Evolutionary conservation across 2,888 invertebrate genomes (phyloP), one percentile per base, ranked within the genome.

Genomic region (Melinaea marsaeus): DNA sequence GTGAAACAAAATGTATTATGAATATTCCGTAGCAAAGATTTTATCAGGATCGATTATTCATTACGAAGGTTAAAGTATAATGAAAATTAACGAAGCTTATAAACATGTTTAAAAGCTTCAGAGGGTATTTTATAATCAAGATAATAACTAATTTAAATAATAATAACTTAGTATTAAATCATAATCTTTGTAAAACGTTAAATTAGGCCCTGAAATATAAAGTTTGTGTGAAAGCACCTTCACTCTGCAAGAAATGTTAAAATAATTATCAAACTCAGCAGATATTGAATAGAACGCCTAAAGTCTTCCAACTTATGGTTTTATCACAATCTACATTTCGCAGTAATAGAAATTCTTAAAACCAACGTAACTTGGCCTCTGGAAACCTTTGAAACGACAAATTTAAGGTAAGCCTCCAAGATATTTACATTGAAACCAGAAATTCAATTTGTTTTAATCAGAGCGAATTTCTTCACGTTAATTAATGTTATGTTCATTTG

Each of bases 261-360:
- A 51, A 51, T 51, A 51, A 51, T 51, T 51, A 32, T 51, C 51
- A 51, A 51, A 51, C 51, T 51, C 51, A 51, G 51, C 51, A 51
- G 32, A 11, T 51, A 22, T 51, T 32, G 51, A 51, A 51, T 51
- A 51, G 51, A 51, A 51, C 4, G n/a, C 51, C 51, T 32, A 32
- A 51, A 51, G 51, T 51, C 51, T 32, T 51, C 32, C 9, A 32
- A 51, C 51, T 51, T 51, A 51, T 51, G 51, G 51, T 51, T 51
- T 51, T 11, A 51, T 51, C 32, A 51, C 51, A 51, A 51, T 51
- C 51, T 51, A 51, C 51, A 22, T 9, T 51, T 51, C 51, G 51
- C 51, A 51, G 51, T 32, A 32, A 51, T 51, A 51, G 51, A 51
- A 51, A 51, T 51, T 42, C 32, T 9, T 7, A 32, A 32, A 32